Evolutionary conservation across 2,113 vertebrate genomes (phyloP).

Genomic region (Narcine bancroftii): DNA sequence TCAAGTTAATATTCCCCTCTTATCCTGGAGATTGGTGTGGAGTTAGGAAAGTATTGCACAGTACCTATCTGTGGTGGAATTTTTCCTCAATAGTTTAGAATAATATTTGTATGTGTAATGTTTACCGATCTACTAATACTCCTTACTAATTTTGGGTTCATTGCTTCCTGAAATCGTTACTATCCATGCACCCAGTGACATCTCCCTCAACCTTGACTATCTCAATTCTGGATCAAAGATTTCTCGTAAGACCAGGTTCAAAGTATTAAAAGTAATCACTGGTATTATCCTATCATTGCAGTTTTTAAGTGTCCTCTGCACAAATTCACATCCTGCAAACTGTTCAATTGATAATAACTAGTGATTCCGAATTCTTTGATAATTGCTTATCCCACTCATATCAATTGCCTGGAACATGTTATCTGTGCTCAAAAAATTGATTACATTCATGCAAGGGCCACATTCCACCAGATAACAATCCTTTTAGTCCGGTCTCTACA

Average conservation of each 20-base stretch:
- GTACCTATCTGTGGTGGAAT: no score
- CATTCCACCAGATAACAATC: constrained; percentile 57
- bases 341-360: background rate
- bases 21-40: background rate
- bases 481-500: no score
- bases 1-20: background rate
- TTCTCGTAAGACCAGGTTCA: constrained; percentile 60
- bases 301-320: no score
- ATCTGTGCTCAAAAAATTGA: constrained; percentile 41
- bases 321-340: background rate
- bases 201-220: constrained; percentile 65
- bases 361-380: background rate
- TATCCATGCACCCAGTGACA: constrained; percentile 56
- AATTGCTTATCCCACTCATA: constrained; percentile 57
- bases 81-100: no score
- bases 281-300: constrained; percentile 55
- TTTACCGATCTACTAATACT: background rate
- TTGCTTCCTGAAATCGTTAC: constrained; percentile 53
- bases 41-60: background rate
- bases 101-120: background rate
- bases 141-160: constrained; percentile 45
- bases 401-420: constrained; percentile 61
- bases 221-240: constrained; percentile 58
- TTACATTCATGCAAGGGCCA: constrained; percentile 63
- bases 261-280: constrained; percentile 64